phyloP scores from a whole-genome alignment of 1,140 invertebrate genomes.

The Vanessa tameamea region DNA sequence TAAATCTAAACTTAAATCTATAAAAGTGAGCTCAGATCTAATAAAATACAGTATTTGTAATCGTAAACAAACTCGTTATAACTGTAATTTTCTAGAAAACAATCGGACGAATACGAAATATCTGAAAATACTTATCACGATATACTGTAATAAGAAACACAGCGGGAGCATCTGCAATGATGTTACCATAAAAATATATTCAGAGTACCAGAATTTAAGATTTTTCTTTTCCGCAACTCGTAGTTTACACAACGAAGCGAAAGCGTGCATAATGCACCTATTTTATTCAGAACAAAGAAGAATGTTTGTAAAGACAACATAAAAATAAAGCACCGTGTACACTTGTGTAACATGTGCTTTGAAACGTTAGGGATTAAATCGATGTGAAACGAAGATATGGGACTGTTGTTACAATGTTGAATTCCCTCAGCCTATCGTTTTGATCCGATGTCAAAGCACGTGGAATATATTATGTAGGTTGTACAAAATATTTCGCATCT shows the following conservation, averaged over 20 bases:
- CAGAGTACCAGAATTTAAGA: conserved; percentile 35
- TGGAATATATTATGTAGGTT: neutral
- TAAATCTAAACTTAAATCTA: neutral
- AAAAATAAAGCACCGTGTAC: neutral
- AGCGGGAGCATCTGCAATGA: conserved; percentile 27
- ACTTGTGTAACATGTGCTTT: neutral
- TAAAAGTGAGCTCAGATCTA: neutral
- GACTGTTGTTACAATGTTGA: conserved; percentile 11
- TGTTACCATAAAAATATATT: conserved; percentile 39
- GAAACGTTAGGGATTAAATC: neutral
- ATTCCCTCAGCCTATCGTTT: conserved; percentile 16
- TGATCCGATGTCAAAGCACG: conserved; percentile 18
- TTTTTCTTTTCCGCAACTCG: conserved; percentile 39
- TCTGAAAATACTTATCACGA: conserved; percentile 15
- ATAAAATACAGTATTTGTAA: neutral
- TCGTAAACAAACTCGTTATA: neutral
- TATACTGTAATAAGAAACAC: conserved; percentile 9
- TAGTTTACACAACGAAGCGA: conserved; percentile 31
- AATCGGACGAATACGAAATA: conserved; percentile 1
- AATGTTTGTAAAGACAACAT: conserved; percentile 23
- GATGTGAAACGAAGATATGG: neutral
- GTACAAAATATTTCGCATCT: neutral
- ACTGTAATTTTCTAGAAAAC: neutral
- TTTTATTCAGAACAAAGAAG: conserved; percentile 26
- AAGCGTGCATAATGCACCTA: conserved; percentile 36